Percentiles rank a stretch among this genome's conserved stretches.
Evolutionary conservation across 2,797 vertebrate genomes (phyloP).

Genomic region (Sebastes aleutianus): DNA sequence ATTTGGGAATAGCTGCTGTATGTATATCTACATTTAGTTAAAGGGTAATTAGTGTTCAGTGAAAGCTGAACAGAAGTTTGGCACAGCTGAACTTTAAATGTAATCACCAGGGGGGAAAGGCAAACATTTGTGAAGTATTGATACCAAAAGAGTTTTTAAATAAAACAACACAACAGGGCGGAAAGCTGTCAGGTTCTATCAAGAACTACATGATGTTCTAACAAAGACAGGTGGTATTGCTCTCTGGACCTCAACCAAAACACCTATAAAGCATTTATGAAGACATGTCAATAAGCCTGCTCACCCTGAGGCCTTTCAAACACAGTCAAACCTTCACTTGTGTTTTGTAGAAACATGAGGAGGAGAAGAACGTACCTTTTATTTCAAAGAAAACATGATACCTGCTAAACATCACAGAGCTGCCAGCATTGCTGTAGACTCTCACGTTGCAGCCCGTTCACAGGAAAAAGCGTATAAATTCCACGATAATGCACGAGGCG

Average conservation of each 20-base stretch:
- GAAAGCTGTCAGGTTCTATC: constrained; percentile 8
- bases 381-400: neutral
- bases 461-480: too few relatives aligned
- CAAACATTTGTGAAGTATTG: neutral
- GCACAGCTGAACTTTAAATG: neutral
- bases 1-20: neutral
- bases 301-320: neutral
- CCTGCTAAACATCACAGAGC: neutral
- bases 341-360: neutral
- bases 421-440: neutral
- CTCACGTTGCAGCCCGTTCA: neutral
- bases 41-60: neutral
- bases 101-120: neutral
- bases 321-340: neutral
- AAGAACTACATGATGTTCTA: neutral
- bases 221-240: neutral
- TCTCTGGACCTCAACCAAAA: constrained; percentile 6
- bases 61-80: neutral
- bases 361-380: neutral
- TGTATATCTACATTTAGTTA: neutral
- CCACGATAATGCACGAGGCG: too few relatives aligned
- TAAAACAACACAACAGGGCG: constrained; percentile 3
- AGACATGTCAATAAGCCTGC: constrained; percentile 2
- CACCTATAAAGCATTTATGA: constrained; percentile 30
- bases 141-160: constrained; percentile 4